Evolutionary conservation across 2,113 vertebrate genomes (phyloP).

Genomic region (Etheostoma cragini): DNA sequence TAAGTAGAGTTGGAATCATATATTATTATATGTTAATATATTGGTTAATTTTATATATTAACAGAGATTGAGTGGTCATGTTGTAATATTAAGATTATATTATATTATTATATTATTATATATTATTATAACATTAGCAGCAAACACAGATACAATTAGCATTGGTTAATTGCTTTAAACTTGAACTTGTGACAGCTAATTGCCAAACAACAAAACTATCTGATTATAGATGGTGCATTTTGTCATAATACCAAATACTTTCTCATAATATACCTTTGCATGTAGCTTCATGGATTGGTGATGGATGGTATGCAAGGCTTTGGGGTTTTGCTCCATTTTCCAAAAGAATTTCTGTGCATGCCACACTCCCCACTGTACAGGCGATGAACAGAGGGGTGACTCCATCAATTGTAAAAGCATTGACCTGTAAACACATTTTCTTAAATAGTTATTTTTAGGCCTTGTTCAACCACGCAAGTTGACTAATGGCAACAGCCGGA

Average conservation of each 20-base stretch:
- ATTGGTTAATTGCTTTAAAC: background rate
- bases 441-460: slow-evolving; percentile 65
- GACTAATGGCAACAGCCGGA: slow-evolving; percentile 64
- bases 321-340: slow-evolving; percentile 93
- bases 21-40: too few species aligned
- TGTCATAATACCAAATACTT: background rate
- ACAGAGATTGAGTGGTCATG: background rate
- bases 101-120: too few species aligned
- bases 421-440: slow-evolving; percentile 86
- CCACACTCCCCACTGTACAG: slow-evolving; percentile 89
- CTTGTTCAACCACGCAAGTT: slow-evolving; percentile 57
- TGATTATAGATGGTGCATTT: background rate
- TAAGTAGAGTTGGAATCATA: background rate
- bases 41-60: background rate
- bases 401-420: slow-evolving; percentile 93
- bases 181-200: background rate
- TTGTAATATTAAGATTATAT: background rate
- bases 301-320: slow-evolving; percentile 88
- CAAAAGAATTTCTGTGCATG: slow-evolving; percentile 90
- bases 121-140: background rate
- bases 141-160: background rate
- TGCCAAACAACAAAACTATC: background rate
- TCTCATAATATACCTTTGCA: slow-evolving; percentile 87
- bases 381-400: slow-evolving; percentile 94
- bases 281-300: slow-evolving; percentile 92